Conservation (phyloP, 2,888 invertebrate genomes). For the Hipparchia semele region DNA sequence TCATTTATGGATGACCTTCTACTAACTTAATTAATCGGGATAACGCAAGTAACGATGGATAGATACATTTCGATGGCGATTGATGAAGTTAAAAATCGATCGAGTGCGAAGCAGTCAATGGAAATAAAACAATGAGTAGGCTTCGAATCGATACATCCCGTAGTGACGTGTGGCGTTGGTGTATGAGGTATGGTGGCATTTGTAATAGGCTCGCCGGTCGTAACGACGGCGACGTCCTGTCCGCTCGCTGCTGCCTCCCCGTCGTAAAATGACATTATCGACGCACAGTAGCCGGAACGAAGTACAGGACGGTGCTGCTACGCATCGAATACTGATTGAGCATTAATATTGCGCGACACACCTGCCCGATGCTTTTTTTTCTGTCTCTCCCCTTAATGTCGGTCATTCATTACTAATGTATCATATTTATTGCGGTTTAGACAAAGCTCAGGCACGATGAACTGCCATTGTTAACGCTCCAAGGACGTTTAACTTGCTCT, state of each 20-base stretch:
- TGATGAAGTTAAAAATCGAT: slow-evolving; percentile 51
- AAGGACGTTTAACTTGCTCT: slow-evolving; percentile 62
- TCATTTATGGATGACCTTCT: slow-evolving; percentile 69
- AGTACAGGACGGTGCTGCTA: slow-evolving; percentile 80
- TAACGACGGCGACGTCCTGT: slow-evolving; percentile 82
- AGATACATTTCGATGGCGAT: slow-evolving; percentile 64
- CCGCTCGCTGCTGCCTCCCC: slow-evolving; percentile 68
- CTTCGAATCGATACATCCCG: slow-evolving; percentile 54
- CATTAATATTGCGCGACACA: slow-evolving; percentile 81
- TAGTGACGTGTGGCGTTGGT: slow-evolving; percentile 62
- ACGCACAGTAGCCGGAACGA: slow-evolving; percentile 83
- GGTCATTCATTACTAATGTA: slow-evolving; percentile 79
- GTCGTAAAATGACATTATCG: slow-evolving; percentile 83
- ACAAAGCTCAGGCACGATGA: slow-evolving; percentile 63
- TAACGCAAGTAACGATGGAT: slow-evolving; percentile 38
- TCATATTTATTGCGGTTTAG: slow-evolving; percentile 78
- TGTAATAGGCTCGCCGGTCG: slow-evolving; percentile 78
- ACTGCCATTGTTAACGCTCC: slow-evolving; percentile 63
- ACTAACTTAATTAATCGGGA: slow-evolving; percentile 41
- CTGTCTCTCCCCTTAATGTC: slow-evolving; percentile 80
- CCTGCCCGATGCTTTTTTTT: slow-evolving; percentile 78
- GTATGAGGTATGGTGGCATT: slow-evolving; percentile 76
- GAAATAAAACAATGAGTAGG: slow-evolving; percentile 61
- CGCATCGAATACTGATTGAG: slow-evolving; percentile 79
- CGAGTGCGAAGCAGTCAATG: slow-evolving; percentile 61